These are phyloP conservation scores for Candidula unifasciata DNA, from an alignment of 2,888 invertebrate genomes.

Conservation along the genomic window DNA sequence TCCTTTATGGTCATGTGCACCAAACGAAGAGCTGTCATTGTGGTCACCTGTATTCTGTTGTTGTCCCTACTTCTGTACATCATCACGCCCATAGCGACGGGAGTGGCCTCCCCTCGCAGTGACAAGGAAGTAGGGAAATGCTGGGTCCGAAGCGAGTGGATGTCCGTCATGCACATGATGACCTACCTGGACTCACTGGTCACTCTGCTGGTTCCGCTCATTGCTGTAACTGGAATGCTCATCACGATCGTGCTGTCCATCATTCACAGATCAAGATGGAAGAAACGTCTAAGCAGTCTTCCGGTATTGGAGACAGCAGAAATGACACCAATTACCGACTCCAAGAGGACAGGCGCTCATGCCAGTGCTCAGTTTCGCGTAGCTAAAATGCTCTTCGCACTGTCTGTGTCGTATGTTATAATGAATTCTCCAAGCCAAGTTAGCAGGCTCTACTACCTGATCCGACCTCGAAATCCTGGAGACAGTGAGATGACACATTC, in stretches of 20 bases:
- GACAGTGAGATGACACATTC: slow-evolving; percentile 30
- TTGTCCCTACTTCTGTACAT: slow-evolving; percentile 49
- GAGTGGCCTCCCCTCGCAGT: neutral
- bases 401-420: slow-evolving; percentile 55
- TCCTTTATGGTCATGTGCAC: slow-evolving; percentile 57
- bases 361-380: slow-evolving; percentile 55
- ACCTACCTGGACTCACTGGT: slow-evolving; percentile 56
- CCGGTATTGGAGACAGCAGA: slow-evolving; percentile 6
- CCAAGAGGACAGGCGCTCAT: neutral
- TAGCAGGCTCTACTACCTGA: slow-evolving; percentile 56
- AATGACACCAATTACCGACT: neutral
- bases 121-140: neutral
- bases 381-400: slow-evolving; percentile 58
- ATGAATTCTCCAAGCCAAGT: slow-evolving; percentile 60
- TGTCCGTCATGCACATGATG: slow-evolving; percentile 32
- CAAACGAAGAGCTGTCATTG: slow-evolving; percentile 51
- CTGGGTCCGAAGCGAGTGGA: neutral
- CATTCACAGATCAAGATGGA: slow-evolving; percentile 45
- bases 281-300: slow-evolving; percentile 22
- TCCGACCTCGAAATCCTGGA: slow-evolving; percentile 25
- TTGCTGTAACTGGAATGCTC: slow-evolving; percentile 53
- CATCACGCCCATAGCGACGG: slow-evolving; percentile 46
- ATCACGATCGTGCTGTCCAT: slow-evolving; percentile 53
- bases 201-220: slow-evolving; percentile 55
- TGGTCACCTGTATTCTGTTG: slow-evolving; percentile 45